Evolutionary conservation across 1,140 invertebrate species (phyloP).

Genomic region (Plectrocnemia conspersa): DNA sequence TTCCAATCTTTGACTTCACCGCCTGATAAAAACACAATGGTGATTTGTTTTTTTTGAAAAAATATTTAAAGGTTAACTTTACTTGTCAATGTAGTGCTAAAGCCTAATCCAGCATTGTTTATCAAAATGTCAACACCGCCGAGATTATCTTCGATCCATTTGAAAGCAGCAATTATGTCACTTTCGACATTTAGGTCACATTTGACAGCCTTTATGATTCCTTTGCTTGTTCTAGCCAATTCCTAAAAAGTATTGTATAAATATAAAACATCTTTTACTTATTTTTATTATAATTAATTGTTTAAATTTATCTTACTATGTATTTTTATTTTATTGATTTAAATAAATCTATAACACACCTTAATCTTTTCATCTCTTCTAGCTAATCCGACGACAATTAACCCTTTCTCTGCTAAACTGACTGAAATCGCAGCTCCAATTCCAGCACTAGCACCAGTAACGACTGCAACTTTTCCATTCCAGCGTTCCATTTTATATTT

Average conservation of each 20-base stretch:
- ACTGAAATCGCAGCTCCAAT: constrained; percentile 62
- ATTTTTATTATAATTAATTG: no score
- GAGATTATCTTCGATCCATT: constrained; percentile 52
- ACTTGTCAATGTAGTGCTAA: constrained; percentile 8
- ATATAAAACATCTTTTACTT: no score
- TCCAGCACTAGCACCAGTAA: constrained; percentile 68
- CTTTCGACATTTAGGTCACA: constrained; percentile 61
- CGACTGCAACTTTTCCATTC: constrained; percentile 60
- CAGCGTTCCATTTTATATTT: constrained; percentile 46
- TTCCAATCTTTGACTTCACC: constrained; percentile 25
- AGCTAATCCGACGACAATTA: constrained; percentile 66
- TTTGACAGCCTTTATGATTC: constrained; percentile 39
- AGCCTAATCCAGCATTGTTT: constrained; percentile 58
- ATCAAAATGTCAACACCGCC: constrained; percentile 62
- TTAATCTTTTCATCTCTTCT: constrained; percentile 57
- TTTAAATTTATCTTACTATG: no score
- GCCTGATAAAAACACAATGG: neutral
- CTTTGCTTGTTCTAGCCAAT: constrained; percentile 29
- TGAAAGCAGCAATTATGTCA: constrained; percentile 57
- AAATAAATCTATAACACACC: no score
- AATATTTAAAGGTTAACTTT: constrained; percentile 1
- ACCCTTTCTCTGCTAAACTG: constrained; percentile 54
- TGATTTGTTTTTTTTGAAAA: neutral
- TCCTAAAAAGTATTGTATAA: no score
- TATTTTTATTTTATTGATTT: no score